These are phyloP conservation scores for Drosophila recens DNA, from an alignment of 2,888 invertebrate genomes.

Conservation along the genomic window DNA sequence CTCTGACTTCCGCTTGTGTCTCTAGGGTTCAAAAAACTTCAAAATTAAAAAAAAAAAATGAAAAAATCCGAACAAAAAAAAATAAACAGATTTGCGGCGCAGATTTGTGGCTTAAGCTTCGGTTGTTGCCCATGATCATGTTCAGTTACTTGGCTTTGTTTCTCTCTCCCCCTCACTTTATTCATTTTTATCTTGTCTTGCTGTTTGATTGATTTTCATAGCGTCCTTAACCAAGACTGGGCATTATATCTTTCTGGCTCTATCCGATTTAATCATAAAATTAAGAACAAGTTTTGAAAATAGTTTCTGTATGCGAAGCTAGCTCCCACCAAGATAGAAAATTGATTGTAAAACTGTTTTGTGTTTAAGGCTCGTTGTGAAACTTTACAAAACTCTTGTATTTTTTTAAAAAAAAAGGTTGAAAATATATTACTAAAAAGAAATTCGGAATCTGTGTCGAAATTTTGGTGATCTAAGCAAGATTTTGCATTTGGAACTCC, in stretches of 20 bases:
- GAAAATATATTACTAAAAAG: too few species aligned
- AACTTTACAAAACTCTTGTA: too few species aligned
- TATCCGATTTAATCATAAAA: too few species aligned
- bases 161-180: not conserved
- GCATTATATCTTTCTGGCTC: too few species aligned
- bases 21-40: conserved; percentile 68
- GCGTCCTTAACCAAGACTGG: conserved; percentile 2
- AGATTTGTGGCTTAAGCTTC: conserved; percentile 34
- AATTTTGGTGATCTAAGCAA: too few species aligned
- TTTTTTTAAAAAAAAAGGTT: too few species aligned
- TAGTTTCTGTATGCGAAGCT: not conserved
- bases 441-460: too few species aligned
- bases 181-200: not conserved
- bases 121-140: conserved; percentile 50
- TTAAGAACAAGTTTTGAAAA: not conserved
- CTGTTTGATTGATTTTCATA: conserved; percentile 19
- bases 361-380: not conserved
- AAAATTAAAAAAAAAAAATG: conserved; percentile 22
- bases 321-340: not conserved
- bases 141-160: conserved; percentile 17
- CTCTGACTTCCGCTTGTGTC: conserved; percentile 67
- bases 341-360: not conserved
- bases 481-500: not conserved
- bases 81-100: conserved; percentile 29
- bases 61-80: conserved; percentile 5